phyloP scores from a whole-genome alignment of 2,888 invertebrate species.

The Mongoloraphidia duomilia region DNA sequence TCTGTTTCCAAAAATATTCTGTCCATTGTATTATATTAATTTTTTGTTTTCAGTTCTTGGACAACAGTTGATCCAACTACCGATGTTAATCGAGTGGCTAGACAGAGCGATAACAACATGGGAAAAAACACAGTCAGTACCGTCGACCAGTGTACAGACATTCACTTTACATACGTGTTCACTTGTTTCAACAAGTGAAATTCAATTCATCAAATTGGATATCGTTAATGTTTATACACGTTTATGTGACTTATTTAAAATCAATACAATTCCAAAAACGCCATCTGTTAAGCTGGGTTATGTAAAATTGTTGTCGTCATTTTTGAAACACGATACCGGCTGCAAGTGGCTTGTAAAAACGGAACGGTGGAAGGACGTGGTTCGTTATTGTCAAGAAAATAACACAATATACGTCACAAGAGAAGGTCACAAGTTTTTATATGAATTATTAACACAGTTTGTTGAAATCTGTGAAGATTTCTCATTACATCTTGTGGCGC shows the following conservation, averaged over 20 bases:
- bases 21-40: background rate
- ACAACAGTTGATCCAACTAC: slow-evolving; percentile 23
- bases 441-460: slow-evolving; percentile 40
- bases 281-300: slow-evolving; percentile 53
- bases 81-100: slow-evolving; percentile 31
- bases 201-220: slow-evolving; percentile 41
- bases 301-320: slow-evolving; percentile 43
- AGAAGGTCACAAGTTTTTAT: slow-evolving; percentile 49
- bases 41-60: slow-evolving; percentile 24
- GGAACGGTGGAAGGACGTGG: slow-evolving; percentile 48
- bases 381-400: slow-evolving; percentile 45
- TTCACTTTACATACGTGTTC: slow-evolving; percentile 50
- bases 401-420: slow-evolving; percentile 58
- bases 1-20: too few relatives aligned
- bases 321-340: slow-evolving; percentile 48
- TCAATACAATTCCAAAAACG: slow-evolving; percentile 27
- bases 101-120: slow-evolving; percentile 28
- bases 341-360: slow-evolving; percentile 46
- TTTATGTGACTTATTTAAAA: slow-evolving; percentile 24
- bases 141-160: slow-evolving; percentile 35
- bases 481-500: slow-evolving; percentile 10
- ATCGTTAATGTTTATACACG: slow-evolving; percentile 28
- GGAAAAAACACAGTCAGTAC: slow-evolving; percentile 22
- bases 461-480: slow-evolving; percentile 35
- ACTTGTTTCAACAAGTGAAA: slow-evolving; percentile 41